Evolutionary conservation across 2,113 vertebrate species (phyloP).

Genomic region (Amazona vittata): DNA sequence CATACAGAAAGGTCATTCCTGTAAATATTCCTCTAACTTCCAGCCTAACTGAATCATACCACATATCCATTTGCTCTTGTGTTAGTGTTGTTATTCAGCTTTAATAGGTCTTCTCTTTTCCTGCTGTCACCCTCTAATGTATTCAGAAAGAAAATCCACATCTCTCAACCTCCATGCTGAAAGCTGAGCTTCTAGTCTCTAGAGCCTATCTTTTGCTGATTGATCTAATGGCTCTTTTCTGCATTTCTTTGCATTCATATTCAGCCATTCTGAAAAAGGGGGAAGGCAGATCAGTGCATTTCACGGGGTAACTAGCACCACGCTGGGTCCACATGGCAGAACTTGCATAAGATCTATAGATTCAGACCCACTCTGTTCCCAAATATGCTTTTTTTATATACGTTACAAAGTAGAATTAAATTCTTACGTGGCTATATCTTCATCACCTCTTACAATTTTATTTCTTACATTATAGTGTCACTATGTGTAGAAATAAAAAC

Average conservation of each 20-base stretch:
- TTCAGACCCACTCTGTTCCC: not conserved
- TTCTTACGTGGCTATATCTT: not conserved
- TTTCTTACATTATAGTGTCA: not conserved
- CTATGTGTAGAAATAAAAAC: not conserved
- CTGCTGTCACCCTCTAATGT: not conserved
- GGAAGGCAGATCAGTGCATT: not conserved
- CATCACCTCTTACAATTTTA: not conserved
- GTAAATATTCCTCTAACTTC: conserved; percentile 33
- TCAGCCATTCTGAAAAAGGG: not conserved
- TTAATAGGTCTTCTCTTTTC: conserved; percentile 7
- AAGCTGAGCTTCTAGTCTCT: not conserved
- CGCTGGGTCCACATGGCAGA: not conserved
- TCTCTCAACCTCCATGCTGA: not conserved
- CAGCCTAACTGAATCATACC: conserved; percentile 20
- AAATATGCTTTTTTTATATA: not conserved
- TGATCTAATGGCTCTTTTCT: not conserved
- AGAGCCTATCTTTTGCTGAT: not conserved
- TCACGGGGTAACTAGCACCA: not conserved
- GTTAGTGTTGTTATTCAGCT: not conserved
- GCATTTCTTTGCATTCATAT: not conserved
- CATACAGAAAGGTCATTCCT: conserved; percentile 31
- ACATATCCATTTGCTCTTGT: not conserved
- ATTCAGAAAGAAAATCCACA: not conserved
- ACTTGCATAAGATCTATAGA: not conserved
- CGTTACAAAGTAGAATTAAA: not conserved